Conservation (phyloP, 23 tunicate species). For the Halocynthia aurantium region DNA sequence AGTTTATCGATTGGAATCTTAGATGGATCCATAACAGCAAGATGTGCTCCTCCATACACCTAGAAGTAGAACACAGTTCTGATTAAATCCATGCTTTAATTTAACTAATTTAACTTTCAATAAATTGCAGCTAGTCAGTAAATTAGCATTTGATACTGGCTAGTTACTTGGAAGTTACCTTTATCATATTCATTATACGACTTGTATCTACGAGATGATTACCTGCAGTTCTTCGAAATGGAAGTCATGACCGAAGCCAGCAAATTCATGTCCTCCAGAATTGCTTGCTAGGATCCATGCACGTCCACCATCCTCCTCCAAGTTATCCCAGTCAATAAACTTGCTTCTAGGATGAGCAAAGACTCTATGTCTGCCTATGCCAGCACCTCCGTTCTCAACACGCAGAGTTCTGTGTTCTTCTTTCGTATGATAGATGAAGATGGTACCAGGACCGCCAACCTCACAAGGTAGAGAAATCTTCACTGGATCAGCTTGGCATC, state of each 20-base stretch:
- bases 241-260: conserved; percentile 24
- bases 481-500: conserved; percentile 10
- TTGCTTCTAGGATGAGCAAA: conserved; percentile 27
- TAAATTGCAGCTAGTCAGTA: background rate
- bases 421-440: conserved; percentile 17
- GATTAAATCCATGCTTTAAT: background rate
- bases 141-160: no score
- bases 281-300: conserved; percentile 23
- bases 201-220: no score
- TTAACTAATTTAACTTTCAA: background rate
- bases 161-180: no score
- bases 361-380: conserved; percentile 17
- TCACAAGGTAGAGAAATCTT: conserved; percentile 19
- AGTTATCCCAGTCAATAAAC: conserved; percentile 21
- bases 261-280: conserved; percentile 28
- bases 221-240: conserved; percentile 32
- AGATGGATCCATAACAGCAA: conserved; percentile 30
- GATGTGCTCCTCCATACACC: conserved; percentile 29
- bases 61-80: background rate
- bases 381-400: conserved; percentile 29
- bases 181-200: no score
- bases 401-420: conserved; percentile 21
- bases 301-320: conserved; percentile 28
- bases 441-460: conserved; percentile 33
- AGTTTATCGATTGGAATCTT: conserved; percentile 20